These are phyloP conservation scores for Centroberyx gerrardi DNA, from an alignment of 2,797 vertebrate genomes.

Conservation along the genomic window DNA sequence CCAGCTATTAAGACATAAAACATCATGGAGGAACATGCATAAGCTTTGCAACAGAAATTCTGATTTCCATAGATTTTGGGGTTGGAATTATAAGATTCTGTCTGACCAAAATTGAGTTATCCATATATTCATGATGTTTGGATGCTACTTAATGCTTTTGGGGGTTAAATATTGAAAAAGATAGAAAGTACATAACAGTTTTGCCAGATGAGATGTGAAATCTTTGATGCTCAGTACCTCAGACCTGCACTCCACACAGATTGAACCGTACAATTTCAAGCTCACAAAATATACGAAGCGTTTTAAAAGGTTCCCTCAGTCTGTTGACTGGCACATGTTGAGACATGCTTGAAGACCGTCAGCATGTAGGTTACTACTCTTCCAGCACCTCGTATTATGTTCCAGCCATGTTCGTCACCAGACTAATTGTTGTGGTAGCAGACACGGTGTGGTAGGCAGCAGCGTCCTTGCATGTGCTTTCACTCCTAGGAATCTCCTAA, in stretches of 20 bases:
- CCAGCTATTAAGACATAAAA: not conserved
- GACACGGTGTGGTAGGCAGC: constrained; percentile 18
- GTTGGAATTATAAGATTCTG: not conserved
- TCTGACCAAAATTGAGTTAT: not conserved
- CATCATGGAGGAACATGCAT: not conserved
- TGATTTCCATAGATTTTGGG: not conserved
- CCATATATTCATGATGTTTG: not conserved
- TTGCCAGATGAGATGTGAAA: too few species aligned
- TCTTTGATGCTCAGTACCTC: too few species aligned
- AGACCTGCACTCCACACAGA: not conserved
- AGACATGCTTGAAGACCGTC: constrained; percentile 6
- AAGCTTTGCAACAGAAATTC: not conserved
- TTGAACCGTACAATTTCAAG: not conserved
- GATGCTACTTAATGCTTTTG: not conserved
- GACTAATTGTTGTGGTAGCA: constrained; percentile 43
- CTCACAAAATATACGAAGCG: not conserved
- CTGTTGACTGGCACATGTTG: constrained; percentile 1
- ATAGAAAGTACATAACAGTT: too few species aligned
- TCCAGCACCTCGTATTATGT: constrained; percentile 10
- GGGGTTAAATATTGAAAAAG: too few species aligned
- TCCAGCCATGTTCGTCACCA: constrained; percentile 43
- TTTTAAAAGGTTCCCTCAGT: constrained; percentile 21
- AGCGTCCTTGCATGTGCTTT: constrained; percentile 50
- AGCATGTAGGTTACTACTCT: not conserved
- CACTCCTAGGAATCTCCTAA: constrained; percentile 37